phyloP scores from a whole-genome alignment of 2,797 vertebrate genomes.

The Lepus townsendii region DNA sequence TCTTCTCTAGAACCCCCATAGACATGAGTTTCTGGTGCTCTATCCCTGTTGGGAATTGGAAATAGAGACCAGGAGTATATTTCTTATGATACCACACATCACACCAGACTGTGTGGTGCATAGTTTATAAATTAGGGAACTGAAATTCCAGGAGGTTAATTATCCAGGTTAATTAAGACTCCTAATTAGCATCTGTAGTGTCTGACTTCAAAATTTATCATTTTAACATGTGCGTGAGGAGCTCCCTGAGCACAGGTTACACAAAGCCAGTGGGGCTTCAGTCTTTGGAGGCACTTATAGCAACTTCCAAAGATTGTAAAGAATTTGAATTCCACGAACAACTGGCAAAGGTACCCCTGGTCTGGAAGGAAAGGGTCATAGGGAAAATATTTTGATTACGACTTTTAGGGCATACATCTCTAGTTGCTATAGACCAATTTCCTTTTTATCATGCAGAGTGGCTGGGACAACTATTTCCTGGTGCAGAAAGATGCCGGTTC shows the following conservation, averaged over 20 bases:
- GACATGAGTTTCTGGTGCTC: neutral
- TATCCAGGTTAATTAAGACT: conserved; percentile 1
- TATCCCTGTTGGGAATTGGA: neutral
- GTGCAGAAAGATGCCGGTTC: neutral
- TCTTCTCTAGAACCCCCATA: neutral
- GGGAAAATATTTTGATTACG: neutral
- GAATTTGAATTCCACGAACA: neutral
- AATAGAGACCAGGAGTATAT: neutral
- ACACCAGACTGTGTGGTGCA: neutral
- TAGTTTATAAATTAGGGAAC: neutral
- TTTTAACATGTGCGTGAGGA: neutral
- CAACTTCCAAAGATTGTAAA: neutral
- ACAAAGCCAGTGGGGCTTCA: neutral
- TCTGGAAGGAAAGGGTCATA: neutral
- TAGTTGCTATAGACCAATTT: neutral
- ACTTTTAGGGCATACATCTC: neutral
- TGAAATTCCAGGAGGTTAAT: neutral
- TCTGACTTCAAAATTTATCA: neutral
- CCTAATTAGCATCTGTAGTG: neutral
- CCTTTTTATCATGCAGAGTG: neutral
- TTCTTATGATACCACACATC: neutral
- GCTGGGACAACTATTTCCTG: neutral
- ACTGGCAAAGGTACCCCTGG: neutral
- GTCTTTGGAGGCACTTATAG: neutral
- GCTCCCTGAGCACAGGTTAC: neutral